phyloP scores from a whole-genome alignment of 2,113 vertebrate genomes.

The Epinephelus lanceolatus region DNA sequence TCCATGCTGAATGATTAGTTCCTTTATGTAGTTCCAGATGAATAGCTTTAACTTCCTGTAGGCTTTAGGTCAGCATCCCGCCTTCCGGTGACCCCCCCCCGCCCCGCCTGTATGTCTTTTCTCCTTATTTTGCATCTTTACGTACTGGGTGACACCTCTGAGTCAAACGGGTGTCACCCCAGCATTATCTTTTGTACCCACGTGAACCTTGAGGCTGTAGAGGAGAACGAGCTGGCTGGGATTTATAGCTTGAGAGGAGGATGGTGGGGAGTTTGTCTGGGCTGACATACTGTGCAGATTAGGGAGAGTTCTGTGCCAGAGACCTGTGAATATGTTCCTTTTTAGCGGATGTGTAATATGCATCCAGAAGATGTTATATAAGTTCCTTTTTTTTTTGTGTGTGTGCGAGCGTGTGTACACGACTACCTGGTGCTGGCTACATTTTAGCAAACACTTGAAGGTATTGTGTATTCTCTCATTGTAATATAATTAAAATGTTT shows the following conservation, averaged over 20 bases:
- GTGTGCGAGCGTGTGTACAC: conserved; percentile 62
- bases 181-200: conserved; percentile 11
- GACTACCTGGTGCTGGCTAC: conserved; percentile 84
- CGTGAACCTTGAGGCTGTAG: conserved; percentile 2
- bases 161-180: background rate
- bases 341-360: conserved; percentile 79
- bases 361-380: conserved; percentile 83
- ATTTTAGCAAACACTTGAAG: conserved; percentile 80
- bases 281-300: conserved; percentile 49
- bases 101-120: conserved; percentile 33
- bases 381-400: conserved; percentile 69
- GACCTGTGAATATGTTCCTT: conserved; percentile 86
- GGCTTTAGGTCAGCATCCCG: conserved; percentile 60
- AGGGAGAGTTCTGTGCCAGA: conserved; percentile 88
- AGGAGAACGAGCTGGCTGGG: conserved; percentile 35
- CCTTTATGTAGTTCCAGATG: conserved; percentile 55
- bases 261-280: conserved; percentile 17
- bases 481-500: conserved; percentile 94
- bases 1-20: conserved; percentile 43
- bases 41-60: conserved; percentile 74
- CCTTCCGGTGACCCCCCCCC: conserved; percentile 20
- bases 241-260: conserved; percentile 16
- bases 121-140: conserved; percentile 14
- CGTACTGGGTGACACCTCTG: background rate
- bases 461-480: conserved; percentile 88